Conservation (phyloP, 2,888 invertebrate species). For the Perdita meconis region DNA sequence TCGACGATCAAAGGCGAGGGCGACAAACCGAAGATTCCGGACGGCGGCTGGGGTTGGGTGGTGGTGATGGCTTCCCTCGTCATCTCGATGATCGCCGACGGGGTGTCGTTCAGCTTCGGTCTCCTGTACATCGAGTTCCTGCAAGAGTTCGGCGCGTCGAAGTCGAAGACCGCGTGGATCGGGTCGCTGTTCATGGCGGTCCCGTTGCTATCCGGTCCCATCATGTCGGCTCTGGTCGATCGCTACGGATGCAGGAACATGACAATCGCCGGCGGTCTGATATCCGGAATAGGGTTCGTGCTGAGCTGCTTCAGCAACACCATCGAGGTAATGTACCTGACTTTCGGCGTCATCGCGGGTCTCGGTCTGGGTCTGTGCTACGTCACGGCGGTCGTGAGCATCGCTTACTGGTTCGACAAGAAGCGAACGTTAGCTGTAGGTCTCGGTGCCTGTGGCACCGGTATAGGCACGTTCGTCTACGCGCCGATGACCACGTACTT, state of each 20-base stretch:
- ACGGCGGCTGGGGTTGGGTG: conserved; percentile 96
- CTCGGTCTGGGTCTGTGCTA: conserved; percentile 93
- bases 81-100: conserved; percentile 96
- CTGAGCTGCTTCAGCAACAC: conserved; percentile 89
- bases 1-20: background rate
- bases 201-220: conserved; percentile 93
- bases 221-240: conserved; percentile 94
- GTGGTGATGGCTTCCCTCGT: conserved; percentile 94
- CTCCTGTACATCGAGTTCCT: conserved; percentile 93
- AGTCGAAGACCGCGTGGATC: conserved; percentile 95
- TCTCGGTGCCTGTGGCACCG: conserved; percentile 94
- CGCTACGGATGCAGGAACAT: conserved; percentile 93
- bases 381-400: conserved; percentile 95
- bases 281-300: conserved; percentile 91
- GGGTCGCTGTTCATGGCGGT: conserved; percentile 95
- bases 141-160: conserved; percentile 91
- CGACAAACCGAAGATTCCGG: conserved; percentile 88
- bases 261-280: conserved; percentile 90
- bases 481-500: conserved; percentile 93
- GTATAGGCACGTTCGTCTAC: conserved; percentile 94
- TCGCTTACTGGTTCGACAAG: conserved; percentile 97
- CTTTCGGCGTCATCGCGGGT: conserved; percentile 94
- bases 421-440: conserved; percentile 94
- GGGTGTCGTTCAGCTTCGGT: conserved; percentile 96
- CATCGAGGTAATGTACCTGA: conserved; percentile 92